Evolutionary conservation across 2,797 vertebrate genomes (phyloP), one percentile per base, ranked within the genome.

Genomic region (Psittacula derbiana): DNA sequence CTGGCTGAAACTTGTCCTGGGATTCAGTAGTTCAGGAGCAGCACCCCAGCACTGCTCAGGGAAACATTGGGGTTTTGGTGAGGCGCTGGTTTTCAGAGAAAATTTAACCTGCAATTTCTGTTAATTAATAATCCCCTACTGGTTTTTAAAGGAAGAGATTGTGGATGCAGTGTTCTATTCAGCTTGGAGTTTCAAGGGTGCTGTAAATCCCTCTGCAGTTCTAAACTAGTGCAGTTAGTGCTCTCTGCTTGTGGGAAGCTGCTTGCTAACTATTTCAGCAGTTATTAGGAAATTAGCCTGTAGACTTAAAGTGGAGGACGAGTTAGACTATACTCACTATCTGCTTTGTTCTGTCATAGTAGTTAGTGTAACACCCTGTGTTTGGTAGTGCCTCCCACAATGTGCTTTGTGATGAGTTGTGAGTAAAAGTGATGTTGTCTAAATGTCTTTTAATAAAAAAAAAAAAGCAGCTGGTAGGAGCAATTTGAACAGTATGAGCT

Each of bases 11-110:
- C 3, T 6, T 90, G 27, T 47, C 2, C 12, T 90, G 66, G 71
- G 19, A 8, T 9, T 79, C 5, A 7, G 70, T 19, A 28, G 25
- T 19, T 52, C 5, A 4, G 57, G 38, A 90, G 43, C 11, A 8
- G 69, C 2, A 27, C 57, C 21, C 4, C 2, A 12, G 50, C 0
- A 1, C 20, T 13, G 43, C 8, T 11, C 5, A 5, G 17, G 71
- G 41, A 47, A 80, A 41, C 6, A 0, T 28, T 47, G 75, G 38
- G 52, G 20, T 80, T 6, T 83, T 28, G 92, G 83, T 87, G 75
- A 96, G 88, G 19, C 58, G 50, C 23, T 90, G 41, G 43, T 71
- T 67, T 52, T 85, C 3, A 10, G 62, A 43, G 52, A 66, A 69
- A 41, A 5, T 21, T 87, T 86, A 50, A 71, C 27, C n/a, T 64